These are phyloP conservation scores for Stichodactyla helianthus DNA, from an alignment of 64 coral and sea anemone species.

Conservation along the genomic window DNA sequence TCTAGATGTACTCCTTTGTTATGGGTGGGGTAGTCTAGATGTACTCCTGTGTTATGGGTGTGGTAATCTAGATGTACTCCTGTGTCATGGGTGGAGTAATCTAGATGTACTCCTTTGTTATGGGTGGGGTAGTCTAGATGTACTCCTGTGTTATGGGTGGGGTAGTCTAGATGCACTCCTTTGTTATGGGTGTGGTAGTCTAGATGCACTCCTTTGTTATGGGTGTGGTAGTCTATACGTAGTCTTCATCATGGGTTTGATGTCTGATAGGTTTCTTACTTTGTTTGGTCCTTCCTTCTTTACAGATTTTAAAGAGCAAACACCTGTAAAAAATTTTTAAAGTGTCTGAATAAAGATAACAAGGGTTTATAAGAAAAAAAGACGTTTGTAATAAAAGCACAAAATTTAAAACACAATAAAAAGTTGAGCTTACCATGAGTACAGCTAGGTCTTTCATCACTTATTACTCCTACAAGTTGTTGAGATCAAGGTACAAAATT, in stretches of 20 bases:
- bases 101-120: too few relatives aligned
- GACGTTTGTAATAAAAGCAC: background rate
- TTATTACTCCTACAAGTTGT: background rate
- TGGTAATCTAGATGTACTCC: background rate
- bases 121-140: background rate
- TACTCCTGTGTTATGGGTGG: background rate
- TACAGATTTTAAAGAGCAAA: conserved; percentile 56
- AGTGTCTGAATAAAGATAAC: background rate
- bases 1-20: background rate
- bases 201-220: background rate
- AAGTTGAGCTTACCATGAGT: conserved; percentile 60
- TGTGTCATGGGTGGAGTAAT: background rate
- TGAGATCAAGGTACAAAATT: background rate
- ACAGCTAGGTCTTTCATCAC: conserved; percentile 67
- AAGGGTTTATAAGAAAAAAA: too few relatives aligned
- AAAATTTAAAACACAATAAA: background rate
- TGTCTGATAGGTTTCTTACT: conserved; percentile 14
- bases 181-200: background rate
- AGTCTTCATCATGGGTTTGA: too few relatives aligned
- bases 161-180: background rate
- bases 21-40: background rate
- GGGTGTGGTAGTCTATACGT: background rate
- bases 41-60: background rate
- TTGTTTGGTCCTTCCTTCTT: conserved; percentile 94
- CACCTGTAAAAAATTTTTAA: background rate